Base-by-base conservation (phyloP, 2,113 vertebrate species). In the Eleginops maclovinus region DNA sequence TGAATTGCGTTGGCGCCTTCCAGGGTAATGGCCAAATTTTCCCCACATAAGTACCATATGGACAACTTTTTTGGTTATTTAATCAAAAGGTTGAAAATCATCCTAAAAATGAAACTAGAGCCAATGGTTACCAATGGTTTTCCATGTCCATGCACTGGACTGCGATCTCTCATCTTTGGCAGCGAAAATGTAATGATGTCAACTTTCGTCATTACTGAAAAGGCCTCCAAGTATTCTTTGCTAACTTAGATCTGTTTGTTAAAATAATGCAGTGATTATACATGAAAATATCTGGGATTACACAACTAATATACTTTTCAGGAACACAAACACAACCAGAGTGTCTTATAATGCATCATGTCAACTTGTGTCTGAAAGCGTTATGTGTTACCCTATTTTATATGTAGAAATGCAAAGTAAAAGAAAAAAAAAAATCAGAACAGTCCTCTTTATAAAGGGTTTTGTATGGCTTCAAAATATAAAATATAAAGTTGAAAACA, bases 141-240 rank as follows among this genome's bases (percentile, higher is more conserved):
- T 87, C 69, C 62, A 68, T 78, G 64, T 85, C 55, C 28, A 28
- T 13, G 36, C 58, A 54, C 41, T 77, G 43, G 60, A 73, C 50
- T 84, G 50, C 72, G 77, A 81, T 60, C 22, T 85, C 68, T 72
- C 41, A 3, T 43, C 79, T 73, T 62, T 86, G 77, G 85, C 77
- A 85, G 61, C 47, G 47, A 47, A 62, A 61, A 14, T 4, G 10
- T 36, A 51, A 19, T 88, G 65, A 85, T 26, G n/a, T 87, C 84
- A 82, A 40, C 67, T 28, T 28, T 61, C 40, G 49, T 77, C 24
- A 59, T 62, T 73, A 77, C 59, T 56, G 43, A 72, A 26, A 79
- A 9, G 17, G 28, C 36, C 44, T 55, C 49, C 50, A 66, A 53
- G 36, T n/a, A 21, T 46, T 71, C 44, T 19, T 46, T 24, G 61